Conservation (phyloP, 2,113 vertebrate species). For the Prunella himalayana region DNA sequence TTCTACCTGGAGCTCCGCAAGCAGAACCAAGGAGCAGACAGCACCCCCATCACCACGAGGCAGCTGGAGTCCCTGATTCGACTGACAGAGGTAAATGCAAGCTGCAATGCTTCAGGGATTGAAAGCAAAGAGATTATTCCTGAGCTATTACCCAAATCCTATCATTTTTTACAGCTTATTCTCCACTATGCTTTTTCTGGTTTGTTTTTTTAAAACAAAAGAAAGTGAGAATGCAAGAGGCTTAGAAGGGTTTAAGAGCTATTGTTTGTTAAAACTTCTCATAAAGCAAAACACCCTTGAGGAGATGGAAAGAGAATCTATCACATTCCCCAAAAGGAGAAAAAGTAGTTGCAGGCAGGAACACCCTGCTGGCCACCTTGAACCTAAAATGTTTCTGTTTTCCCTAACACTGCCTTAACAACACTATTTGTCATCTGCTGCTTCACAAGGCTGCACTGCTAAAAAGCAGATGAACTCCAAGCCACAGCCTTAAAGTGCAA, state of each 20-base stretch:
- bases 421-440: not conserved
- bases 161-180: not conserved
- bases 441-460: not conserved
- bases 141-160: not conserved
- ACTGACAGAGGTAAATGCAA: conserved; percentile 83
- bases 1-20: conserved; percentile 93
- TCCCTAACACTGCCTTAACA: not conserved
- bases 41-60: conserved; percentile 94
- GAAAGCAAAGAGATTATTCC: not conserved
- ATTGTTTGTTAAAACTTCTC: not conserved
- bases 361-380: not conserved
- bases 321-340: not conserved
- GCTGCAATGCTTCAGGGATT: not conserved
- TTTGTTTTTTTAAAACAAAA: too few species aligned
- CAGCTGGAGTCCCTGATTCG: conserved; percentile 94
- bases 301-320: not conserved
- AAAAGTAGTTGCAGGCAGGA: not conserved
- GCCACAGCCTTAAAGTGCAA: not conserved
- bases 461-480: not conserved
- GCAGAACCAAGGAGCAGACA: conserved; percentile 83
- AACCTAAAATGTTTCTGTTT: not conserved
- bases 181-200: not conserved
- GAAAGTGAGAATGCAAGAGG: not conserved
- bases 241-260: not conserved
- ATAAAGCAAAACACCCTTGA: not conserved